Conservation (phyloP, 2,888 invertebrate genomes). For the Palloptera scutellata region DNA sequence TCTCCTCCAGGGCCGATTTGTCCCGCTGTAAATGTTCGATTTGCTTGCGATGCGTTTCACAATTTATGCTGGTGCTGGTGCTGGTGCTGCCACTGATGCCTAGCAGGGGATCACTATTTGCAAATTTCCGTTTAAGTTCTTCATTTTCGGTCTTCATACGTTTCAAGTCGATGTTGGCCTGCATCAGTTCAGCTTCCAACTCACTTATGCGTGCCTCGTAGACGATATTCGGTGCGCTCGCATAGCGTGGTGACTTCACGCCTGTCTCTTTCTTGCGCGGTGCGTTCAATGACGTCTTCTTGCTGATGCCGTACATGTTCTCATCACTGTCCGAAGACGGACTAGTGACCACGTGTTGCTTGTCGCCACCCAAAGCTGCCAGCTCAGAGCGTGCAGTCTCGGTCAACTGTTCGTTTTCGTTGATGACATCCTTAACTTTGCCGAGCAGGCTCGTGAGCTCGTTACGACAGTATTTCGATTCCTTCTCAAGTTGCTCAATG, state of each 20-base stretch:
- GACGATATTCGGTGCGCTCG: constrained; percentile 81
- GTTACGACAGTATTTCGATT: constrained; percentile 83
- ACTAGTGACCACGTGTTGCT: constrained; percentile 50
- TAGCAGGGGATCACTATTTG: constrained; percentile 49
- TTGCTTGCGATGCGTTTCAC: constrained; percentile 72
- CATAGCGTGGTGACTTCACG: constrained; percentile 59
- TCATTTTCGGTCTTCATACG: constrained; percentile 76
- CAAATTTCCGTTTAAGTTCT: constrained; percentile 62
- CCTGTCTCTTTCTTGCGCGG: constrained; percentile 37
- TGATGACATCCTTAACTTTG: constrained; percentile 86
- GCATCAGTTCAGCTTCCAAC: constrained; percentile 82
- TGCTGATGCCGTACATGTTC: constrained; percentile 36
- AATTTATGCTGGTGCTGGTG: constrained; percentile 59
- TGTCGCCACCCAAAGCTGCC: constrained; percentile 65
- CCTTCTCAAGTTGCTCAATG: constrained; percentile 84
- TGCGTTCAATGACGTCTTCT: constrained; percentile 14
- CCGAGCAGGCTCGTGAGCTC: constrained; percentile 79
- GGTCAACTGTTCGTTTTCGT: constrained; percentile 82
- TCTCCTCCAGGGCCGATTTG: constrained; percentile 73
- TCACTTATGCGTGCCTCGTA: constrained; percentile 87
- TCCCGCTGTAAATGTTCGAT: constrained; percentile 77
- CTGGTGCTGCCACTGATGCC: constrained; percentile 33
- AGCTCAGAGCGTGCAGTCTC: constrained; percentile 79
- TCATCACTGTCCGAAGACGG: constrained; percentile 69
- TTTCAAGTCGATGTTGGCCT: constrained; percentile 78